phyloP scores from a whole-genome alignment of 2,888 invertebrate genomes.

The Polyommatus icarus region DNA sequence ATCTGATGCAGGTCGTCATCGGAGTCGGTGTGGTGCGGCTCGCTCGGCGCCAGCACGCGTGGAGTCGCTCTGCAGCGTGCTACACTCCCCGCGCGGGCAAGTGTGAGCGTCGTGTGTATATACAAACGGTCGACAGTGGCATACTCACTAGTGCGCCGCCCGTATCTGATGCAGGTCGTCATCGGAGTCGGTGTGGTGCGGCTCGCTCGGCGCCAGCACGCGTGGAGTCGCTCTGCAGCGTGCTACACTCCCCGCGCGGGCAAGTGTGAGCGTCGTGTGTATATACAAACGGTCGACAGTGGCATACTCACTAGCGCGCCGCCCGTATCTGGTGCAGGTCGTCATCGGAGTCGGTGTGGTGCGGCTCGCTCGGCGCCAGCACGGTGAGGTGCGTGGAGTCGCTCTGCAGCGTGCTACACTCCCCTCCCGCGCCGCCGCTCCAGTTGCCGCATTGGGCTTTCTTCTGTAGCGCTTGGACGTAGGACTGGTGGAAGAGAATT shows the following conservation, averaged over 20 bases:
- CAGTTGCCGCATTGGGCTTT: constrained; percentile 82
- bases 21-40: too few relatives aligned
- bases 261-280: neutral
- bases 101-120: neutral
- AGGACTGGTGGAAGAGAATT: constrained; percentile 77
- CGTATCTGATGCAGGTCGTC: too few relatives aligned
- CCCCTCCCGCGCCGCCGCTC: constrained; percentile 83
- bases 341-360: constrained; percentile 82
- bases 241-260: neutral
- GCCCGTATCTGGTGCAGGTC: constrained; percentile 67
- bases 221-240: constrained; percentile 55
- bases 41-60: too few relatives aligned
- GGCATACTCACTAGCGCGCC: constrained; percentile 49
- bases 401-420: constrained; percentile 88
- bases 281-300: neutral
- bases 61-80: too few relatives aligned
- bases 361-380: constrained; percentile 81
- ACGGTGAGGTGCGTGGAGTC: constrained; percentile 89
- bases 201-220: constrained; percentile 46
- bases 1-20: too few relatives aligned
- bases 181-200: too few relatives aligned
- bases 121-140: neutral
- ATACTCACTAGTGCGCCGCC: too few relatives aligned
- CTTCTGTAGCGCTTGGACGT: constrained; percentile 89
- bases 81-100: neutral